Evolutionary conservation across 2,888 invertebrate species (phyloP).

Genomic region (Saturnia japonica): DNA sequence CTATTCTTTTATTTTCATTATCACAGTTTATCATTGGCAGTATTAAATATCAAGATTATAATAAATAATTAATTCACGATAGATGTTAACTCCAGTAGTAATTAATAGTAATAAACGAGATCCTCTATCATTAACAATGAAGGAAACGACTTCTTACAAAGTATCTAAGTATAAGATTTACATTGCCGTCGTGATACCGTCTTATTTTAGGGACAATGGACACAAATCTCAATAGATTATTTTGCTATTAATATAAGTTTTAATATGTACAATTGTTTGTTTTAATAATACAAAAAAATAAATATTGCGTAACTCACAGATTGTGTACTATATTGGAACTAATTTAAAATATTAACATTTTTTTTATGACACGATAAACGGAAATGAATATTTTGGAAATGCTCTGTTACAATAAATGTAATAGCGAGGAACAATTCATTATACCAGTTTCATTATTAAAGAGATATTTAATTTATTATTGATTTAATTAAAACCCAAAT

Average conservation of each 20-base stretch:
- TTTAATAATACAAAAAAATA: neutral
- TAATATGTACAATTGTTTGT: neutral
- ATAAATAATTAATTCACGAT: slow-evolving; percentile 41
- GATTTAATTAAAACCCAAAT: neutral
- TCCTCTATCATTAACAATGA: slow-evolving; percentile 48
- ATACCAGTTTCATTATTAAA: neutral
- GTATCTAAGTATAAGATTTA: slow-evolving; percentile 28
- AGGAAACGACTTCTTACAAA: slow-evolving; percentile 39
- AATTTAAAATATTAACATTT: slow-evolving; percentile 1
- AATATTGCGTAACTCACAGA: neutral
- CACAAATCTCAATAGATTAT: neutral
- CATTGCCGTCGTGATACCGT: slow-evolving; percentile 7
- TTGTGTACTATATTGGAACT: neutral
- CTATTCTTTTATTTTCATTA: slow-evolving; percentile 72
- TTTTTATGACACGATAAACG: neutral
- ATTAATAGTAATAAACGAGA: slow-evolving; percentile 42
- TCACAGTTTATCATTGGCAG: slow-evolving; percentile 59
- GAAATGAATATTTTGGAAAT: neutral
- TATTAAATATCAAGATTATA: slow-evolving; percentile 34
- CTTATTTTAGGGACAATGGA: slow-evolving; percentile 8
- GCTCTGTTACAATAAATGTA: neutral
- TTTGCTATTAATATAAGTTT: slow-evolving; percentile 1
- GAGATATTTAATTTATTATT: neutral
- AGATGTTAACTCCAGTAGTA: slow-evolving; percentile 49
- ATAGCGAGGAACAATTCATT: neutral